Conservation (phyloP, 2,113 vertebrate species). For the Paraplagusia blochii region DNA sequence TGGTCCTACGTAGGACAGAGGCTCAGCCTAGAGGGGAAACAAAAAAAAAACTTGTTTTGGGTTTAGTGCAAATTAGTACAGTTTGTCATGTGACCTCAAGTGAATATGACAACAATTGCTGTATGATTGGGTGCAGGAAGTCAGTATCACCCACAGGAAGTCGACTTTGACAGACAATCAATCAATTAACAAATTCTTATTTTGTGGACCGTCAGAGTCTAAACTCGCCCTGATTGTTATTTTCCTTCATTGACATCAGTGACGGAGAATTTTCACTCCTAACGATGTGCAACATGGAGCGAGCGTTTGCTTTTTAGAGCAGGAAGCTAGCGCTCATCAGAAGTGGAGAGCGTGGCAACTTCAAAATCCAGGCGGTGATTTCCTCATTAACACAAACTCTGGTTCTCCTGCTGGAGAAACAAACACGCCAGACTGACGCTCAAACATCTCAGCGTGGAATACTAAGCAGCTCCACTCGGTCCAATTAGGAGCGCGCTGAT, state of each 20-base stretch:
- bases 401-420: conserved; percentile 31
- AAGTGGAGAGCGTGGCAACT: conserved; percentile 43
- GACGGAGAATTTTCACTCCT: background rate
- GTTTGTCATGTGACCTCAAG: no score
- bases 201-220: background rate
- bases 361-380: conserved; percentile 45
- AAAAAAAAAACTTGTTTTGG: no score
- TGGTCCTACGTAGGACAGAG: conserved; percentile 87
- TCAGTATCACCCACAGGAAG: no score
- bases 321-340: conserved; percentile 7
- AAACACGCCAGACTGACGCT: conserved; percentile 20
- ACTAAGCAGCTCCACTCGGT: conserved; percentile 26
- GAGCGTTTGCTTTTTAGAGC: conserved; percentile 5
- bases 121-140: no score
- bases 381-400: conserved; percentile 39
- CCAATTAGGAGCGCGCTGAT: conserved; percentile 31
- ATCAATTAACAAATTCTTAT: no score
- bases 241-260: background rate
- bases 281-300: conserved; percentile 13
- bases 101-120: no score
- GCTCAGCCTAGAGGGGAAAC: conserved; percentile 74
- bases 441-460: conserved; percentile 24
- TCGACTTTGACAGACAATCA: no score
- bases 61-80: no score
- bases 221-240: background rate